A percentile compares a stretch with the other conserved stretches of the same genome.
Conservation (phyloP, 2,113 vertebrate genomes). For the Fregetta grallaria region DNA sequence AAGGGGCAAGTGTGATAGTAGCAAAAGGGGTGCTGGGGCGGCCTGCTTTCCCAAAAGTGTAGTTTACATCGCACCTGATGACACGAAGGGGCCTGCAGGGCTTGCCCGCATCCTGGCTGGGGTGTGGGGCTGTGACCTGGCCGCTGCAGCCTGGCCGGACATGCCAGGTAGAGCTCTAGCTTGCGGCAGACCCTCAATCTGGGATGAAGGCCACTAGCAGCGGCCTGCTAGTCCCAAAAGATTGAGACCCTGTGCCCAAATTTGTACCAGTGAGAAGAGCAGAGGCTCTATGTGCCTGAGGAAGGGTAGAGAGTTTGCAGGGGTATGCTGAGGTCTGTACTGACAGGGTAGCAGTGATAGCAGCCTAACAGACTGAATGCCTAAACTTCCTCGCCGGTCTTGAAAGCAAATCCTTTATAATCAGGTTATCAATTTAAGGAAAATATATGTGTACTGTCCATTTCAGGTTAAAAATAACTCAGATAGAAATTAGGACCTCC, state of each 20-base stretch:
- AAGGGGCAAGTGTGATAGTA: no score
- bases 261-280: not conserved
- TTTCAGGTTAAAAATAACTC: not conserved
- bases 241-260: not conserved
- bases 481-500: not conserved
- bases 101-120: not conserved
- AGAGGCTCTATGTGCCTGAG: not conserved
- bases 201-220: accelerated
- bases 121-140: not conserved
- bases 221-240: accelerated
- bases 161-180: not conserved
- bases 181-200: accelerated
- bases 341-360: not conserved
- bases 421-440: not conserved
- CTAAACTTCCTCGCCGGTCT: not conserved
- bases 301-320: not conserved
- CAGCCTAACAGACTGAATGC: not conserved
- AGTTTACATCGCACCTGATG: accelerated
- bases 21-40: not conserved
- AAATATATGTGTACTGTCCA: not conserved
- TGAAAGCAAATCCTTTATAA: not conserved
- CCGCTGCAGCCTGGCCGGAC: not conserved
- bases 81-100: not conserved
- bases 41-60: not conserved
- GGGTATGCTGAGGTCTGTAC: accelerated